Evolutionary conservation across 1,140 invertebrate species (phyloP), one percentile per base, ranked within the genome.

Genomic region (Plutomurus gul): DNA sequence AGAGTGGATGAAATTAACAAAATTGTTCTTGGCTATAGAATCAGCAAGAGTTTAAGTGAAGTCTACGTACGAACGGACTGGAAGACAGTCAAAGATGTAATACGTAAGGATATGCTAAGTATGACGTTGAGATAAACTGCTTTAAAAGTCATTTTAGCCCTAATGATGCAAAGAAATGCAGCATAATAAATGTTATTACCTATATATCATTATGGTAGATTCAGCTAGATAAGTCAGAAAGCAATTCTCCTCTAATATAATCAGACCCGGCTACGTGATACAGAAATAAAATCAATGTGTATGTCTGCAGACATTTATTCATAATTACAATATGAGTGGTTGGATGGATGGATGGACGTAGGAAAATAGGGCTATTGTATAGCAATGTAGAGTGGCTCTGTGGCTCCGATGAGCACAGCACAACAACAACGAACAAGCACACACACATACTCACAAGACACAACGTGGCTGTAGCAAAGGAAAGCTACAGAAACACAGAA

Each of bases 281-380:
- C 70, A 72, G 70, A 72, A 72, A 72, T 72, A 72, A 72, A 72
- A 72, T 72, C 70, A 72, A 72, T 72, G 70, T 65, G 27, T 65
- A 33, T 36, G 56, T 65, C 56, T 65, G 27, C 56, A 65, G 56
- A 65, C 56, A 65, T 65, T 65, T 65, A 65, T 27, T 65, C 56
- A 65, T 65, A 25, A 65, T 65, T 65, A 65, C 36, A 43, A 43
- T 1, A 43, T 13, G 2, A 43, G 39, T 3, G 39, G 10, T 4
- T 13, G 39, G n/a, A n/a, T n/a, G 47, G 47, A 22, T 51, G 47
- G 25, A 51, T 51, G 13, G 20, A 51, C 47, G 47, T 51, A 22
- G 25, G 25, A 51, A 22, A 22, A 51, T 51, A 51, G 20, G 47
- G 10, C 20, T 16, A 47, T 47, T 18, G 0, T 1, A 1, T 47